Conservation (phyloP, 2,113 vertebrate species). For the Datnioides undecimradiatus region DNA sequence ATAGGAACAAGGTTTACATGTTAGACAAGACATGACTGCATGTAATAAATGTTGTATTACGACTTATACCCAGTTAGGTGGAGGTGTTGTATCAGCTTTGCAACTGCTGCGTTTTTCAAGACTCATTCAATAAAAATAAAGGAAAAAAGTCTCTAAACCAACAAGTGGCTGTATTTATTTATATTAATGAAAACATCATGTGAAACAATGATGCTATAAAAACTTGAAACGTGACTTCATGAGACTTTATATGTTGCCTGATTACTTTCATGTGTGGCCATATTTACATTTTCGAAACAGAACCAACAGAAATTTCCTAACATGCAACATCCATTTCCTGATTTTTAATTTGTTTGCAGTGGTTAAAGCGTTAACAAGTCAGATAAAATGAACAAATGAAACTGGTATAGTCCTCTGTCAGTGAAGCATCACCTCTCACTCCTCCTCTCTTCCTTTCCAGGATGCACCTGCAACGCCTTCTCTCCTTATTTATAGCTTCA, state of each 20-base stretch:
- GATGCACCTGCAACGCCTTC: too few relatives aligned
- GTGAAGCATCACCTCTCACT: constrained; percentile 30
- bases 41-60: constrained; percentile 3
- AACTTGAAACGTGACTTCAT: too few relatives aligned
- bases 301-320: too few relatives aligned
- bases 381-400: background rate
- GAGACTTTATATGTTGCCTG: too few relatives aligned
- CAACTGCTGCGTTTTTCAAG: background rate
- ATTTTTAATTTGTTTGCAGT: background rate
- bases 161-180: too few relatives aligned
- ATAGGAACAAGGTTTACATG: background rate
- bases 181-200: too few relatives aligned
- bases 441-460: constrained; percentile 4
- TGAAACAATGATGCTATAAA: too few relatives aligned
- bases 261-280: too few relatives aligned
- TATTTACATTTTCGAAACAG: background rate
- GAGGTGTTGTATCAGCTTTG: constrained; percentile 32
- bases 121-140: constrained; percentile 2
- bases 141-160: too few relatives aligned
- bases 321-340: background rate
- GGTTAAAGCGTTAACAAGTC: background rate
- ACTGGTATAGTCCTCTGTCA: constrained; percentile 28
- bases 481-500: too few relatives aligned
- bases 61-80: constrained; percentile 5
- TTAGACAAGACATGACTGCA: constrained; percentile 12